Conservation (phyloP, 2,113 vertebrate genomes). For the Notechis scutatus region DNA sequence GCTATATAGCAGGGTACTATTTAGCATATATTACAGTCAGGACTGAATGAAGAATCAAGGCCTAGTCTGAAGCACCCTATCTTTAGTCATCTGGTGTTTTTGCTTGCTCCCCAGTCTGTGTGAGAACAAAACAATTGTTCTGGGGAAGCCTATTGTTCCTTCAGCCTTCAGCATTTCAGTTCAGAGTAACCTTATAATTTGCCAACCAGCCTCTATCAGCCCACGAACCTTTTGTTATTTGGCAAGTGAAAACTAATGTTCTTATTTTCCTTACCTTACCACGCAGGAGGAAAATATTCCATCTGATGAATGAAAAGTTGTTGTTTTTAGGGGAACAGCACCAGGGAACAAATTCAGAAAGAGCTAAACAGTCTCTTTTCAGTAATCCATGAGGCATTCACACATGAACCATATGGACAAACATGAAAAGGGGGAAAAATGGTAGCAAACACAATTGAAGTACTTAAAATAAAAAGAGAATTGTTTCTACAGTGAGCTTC, state of each 20-base stretch:
- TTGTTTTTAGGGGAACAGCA: slow-evolving; percentile 47
- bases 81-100: neutral
- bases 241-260: slow-evolving; percentile 32
- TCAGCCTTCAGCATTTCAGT: slow-evolving; percentile 10
- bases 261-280: slow-evolving; percentile 52
- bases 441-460: slow-evolving; percentile 48
- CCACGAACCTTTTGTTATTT: slow-evolving; percentile 45
- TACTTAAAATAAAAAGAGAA: slow-evolving; percentile 65
- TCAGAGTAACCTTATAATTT: slow-evolving; percentile 55
- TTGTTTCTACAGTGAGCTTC: slow-evolving; percentile 40
- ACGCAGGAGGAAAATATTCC: slow-evolving; percentile 51
- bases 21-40: neutral
- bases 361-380: slow-evolving; percentile 71
- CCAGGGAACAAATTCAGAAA: slow-evolving; percentile 56
- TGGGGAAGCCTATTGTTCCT: slow-evolving; percentile 37
- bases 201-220: slow-evolving; percentile 49
- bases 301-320: slow-evolving; percentile 65
- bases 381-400: slow-evolving; percentile 66
- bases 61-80: neutral
- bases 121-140: slow-evolving; percentile 18
- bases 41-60: neutral
- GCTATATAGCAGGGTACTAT: slow-evolving; percentile 6
- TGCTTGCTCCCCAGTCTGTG: neutral
- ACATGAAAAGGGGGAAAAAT: slow-evolving; percentile 48
- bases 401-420: slow-evolving; percentile 46